Conservation (phyloP, 2,113 vertebrate species). For the Muscicapa adusta region DNA sequence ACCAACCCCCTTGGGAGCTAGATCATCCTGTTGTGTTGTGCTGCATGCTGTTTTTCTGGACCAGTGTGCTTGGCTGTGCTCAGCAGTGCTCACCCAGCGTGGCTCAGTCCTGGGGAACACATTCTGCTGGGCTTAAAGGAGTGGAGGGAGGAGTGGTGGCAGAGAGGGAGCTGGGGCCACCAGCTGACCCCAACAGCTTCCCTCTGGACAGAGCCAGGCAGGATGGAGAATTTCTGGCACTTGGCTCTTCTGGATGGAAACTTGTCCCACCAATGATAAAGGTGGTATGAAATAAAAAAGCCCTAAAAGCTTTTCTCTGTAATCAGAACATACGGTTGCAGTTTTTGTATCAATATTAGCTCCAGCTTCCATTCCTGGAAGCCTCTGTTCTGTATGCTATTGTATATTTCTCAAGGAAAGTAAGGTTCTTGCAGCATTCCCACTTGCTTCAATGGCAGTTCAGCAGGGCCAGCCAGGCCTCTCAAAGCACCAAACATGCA, state of each 20-base stretch:
- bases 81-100: neutral
- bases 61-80: fast-evolving
- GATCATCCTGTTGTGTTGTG: fast-evolving
- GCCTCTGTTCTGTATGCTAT: neutral
- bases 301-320: neutral
- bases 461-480: neutral
- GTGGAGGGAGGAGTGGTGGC: neutral
- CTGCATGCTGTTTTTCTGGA: neutral
- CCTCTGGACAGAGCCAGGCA: neutral
- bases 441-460: neutral
- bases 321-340: neutral
- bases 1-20: neutral
- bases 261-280: neutral
- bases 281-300: neutral
- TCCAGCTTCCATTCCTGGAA: neutral
- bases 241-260: neutral
- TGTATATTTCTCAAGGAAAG: neutral
- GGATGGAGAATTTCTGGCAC: neutral
- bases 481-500: neutral
- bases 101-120: neutral
- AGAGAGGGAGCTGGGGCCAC: neutral
- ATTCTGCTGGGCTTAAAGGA: neutral
- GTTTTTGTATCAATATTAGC: neutral
- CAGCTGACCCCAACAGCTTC: neutral
- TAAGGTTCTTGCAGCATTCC: neutral